Base-by-base conservation (phyloP, 1,140 invertebrate species). In the Lepidurus packardi region DNA sequence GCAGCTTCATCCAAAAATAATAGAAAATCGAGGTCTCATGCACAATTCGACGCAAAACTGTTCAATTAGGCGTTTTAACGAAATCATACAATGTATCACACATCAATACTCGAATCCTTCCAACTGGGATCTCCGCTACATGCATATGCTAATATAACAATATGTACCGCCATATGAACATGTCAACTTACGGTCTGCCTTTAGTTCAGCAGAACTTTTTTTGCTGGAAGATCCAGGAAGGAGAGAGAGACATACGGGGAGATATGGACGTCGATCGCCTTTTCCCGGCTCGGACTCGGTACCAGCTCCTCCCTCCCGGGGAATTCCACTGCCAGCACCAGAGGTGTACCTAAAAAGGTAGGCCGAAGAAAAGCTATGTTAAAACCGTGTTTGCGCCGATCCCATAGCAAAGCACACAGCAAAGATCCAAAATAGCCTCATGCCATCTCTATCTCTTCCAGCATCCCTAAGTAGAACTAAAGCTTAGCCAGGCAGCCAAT, bases 291-390 rank as follows among this genome's bases (percentile, higher is more conserved):
- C 53, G 53, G 16, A 65, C 53, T 16, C 53, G 34, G 6, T 65
- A 65, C 53, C 53, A 65, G 53, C 53, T 65, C 53, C 53, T 65
- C 53, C 53, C 53, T 65, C 53, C 53, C 53, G 53, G 53, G 53
- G 53, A 65, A 65, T 65, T 65, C 53, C 53, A 65, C 53, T 65
- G 53, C 53, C n/a, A 65, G 53, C 53, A n/a, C 53, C 53, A 65
- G 53, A 65, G 53, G 53, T 65, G 53, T 65, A 65, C 53, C 53
- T 65, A 65, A 65, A 65, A 65, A 65, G 53, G 53, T 65, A 65
- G 53, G 53, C 53, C 53, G 53, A 65, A 65, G 21, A 21, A 65
- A 65, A 65, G 53, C 53, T 65, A 65, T 65, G 53, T 65, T 65
- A 65, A 65, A 65, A 65, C 53, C 53, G 53, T 65, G 53, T 65